Evolutionary conservation across 2,113 vertebrate species (phyloP).

Genomic region (Aplodontia rufa): DNA sequence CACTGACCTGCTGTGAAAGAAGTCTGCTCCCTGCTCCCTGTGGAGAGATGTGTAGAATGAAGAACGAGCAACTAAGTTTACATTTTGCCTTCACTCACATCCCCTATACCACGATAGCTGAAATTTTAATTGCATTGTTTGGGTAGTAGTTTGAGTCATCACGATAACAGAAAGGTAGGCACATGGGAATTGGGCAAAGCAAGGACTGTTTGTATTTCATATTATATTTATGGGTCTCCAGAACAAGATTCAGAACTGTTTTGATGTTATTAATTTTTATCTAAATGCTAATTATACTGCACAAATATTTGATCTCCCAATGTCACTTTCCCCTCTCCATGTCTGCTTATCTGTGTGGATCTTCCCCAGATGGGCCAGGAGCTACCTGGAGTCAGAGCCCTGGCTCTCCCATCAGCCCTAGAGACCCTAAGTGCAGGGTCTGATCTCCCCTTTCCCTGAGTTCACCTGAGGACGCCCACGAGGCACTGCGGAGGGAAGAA

Average conservation of each 20-base stretch:
- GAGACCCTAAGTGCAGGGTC: not conserved
- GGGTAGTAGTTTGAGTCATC: not conserved
- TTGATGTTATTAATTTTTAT: conserved; percentile 4
- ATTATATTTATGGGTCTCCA: not conserved
- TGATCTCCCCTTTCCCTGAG: not conserved
- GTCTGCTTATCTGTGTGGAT: not conserved
- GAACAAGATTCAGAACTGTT: not conserved
- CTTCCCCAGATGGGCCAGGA: not conserved
- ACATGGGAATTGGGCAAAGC: not conserved
- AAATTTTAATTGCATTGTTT: not conserved
- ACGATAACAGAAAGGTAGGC: not conserved
- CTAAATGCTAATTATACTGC: not conserved
- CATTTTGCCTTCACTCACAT: not conserved
- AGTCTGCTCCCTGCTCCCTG: not conserved
- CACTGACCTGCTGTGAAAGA: not conserved
- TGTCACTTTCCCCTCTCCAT: not conserved
- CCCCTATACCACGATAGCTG: not conserved
- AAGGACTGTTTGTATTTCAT: not conserved
- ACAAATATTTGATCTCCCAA: not conserved
- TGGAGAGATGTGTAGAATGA: not conserved
- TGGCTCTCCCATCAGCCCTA: not conserved
- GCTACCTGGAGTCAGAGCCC: not conserved
- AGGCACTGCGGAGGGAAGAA: too few relatives aligned
- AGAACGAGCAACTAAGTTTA: not conserved
- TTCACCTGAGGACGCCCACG: not conserved